Conservation (phyloP, 2,797 vertebrate species). For the Crenichthys baileyi region DNA sequence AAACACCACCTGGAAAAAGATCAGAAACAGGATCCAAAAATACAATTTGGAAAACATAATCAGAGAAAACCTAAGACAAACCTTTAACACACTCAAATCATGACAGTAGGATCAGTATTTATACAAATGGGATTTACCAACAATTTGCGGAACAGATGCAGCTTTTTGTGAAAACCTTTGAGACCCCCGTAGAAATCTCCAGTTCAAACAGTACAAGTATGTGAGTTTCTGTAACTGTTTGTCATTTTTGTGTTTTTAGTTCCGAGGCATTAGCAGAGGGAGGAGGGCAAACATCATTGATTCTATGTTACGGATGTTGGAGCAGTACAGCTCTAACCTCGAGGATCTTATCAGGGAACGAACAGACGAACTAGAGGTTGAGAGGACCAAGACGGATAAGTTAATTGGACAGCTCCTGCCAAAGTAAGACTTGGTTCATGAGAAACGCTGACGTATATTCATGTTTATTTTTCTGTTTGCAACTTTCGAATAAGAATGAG, state of each 20-base stretch:
- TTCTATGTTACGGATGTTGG: conserved; percentile 91
- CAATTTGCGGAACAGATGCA: not conserved
- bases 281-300: conserved; percentile 89
- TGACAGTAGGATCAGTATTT: not conserved
- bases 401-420: conserved; percentile 89
- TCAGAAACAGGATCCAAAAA: too few species aligned
- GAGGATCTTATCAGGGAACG: conserved; percentile 90
- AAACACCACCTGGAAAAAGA: too few species aligned
- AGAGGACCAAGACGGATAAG: conserved; percentile 88
- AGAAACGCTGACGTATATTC: not conserved
- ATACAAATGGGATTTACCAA: not conserved
- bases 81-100: too few species aligned
- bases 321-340: conserved; percentile 91
- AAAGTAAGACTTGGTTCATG: conserved; percentile 71
- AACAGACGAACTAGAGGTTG: conserved; percentile 90
- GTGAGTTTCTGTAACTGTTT: not conserved
- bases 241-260: conserved; percentile 64
- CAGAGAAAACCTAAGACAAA: too few species aligned
- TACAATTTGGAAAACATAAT: too few species aligned
- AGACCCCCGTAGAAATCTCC: not conserved
- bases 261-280: conserved; percentile 86
- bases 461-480: not conserved
- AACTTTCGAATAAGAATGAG: not conserved
- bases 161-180: not conserved
- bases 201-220: not conserved